These are phyloP conservation scores for Ctenoplectra terminalis DNA, from an alignment of 1,140 invertebrate species.

Conservation along the genomic window DNA sequence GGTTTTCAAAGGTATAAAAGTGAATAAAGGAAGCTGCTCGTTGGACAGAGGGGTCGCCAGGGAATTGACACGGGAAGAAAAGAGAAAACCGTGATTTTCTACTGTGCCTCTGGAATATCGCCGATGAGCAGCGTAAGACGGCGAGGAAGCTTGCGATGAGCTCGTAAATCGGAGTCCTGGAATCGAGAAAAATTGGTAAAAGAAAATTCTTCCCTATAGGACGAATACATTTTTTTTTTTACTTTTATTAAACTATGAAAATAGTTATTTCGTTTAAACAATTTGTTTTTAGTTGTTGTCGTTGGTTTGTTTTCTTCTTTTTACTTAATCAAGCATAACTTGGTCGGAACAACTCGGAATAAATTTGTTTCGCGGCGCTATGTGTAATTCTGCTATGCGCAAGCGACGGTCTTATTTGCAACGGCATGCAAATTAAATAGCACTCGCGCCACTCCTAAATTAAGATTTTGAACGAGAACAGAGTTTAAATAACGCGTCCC, in stretches of 20 bases:
- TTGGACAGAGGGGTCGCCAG: conserved; percentile 18
- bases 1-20: conserved; percentile 33
- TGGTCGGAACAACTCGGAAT: neutral
- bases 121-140: neutral
- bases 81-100: neutral
- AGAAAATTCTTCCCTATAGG: neutral
- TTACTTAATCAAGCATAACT: conserved; percentile 12
- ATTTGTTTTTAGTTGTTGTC: no score
- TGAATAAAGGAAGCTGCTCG: conserved; percentile 33
- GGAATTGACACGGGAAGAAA: conserved; percentile 16
- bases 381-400: neutral
- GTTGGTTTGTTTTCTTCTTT: no score
- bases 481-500: conserved; percentile 19
- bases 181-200: neutral
- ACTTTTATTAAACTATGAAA: no score
- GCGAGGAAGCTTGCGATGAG: neutral
- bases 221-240: no score
- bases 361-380: conserved; percentile 12
- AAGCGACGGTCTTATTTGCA: neutral
- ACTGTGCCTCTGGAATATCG: no score
- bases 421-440: conserved; percentile 23
- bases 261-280: no score
- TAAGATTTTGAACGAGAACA: conserved; percentile 33
- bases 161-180: neutral
- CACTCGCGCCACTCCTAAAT: neutral